These are phyloP conservation scores for Helobdella robusta DNA, from an alignment of 2,888 invertebrate species.

Conservation along the genomic window DNA sequence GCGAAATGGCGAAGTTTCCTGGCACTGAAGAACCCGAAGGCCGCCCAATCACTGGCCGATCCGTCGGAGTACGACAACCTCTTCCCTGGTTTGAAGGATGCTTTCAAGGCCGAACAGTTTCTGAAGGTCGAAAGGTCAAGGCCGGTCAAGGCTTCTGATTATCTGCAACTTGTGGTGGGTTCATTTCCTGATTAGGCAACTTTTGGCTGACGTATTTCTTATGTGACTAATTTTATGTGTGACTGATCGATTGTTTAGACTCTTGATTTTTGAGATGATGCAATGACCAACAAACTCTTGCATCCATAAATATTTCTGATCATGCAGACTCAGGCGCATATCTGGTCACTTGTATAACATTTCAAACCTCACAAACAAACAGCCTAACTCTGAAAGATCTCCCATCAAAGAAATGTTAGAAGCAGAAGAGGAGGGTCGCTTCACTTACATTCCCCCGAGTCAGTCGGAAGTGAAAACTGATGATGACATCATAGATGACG, in stretches of 20 bases:
- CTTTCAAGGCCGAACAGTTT: slow-evolving; percentile 62
- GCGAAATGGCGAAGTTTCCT: slow-evolving; percentile 76
- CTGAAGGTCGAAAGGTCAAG: slow-evolving; percentile 40
- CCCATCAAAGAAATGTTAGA: slow-evolving; percentile 63
- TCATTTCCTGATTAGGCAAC: no score
- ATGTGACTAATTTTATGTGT: no score
- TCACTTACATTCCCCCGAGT: slow-evolving; percentile 46
- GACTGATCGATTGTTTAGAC: neutral
- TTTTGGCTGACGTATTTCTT: no score
- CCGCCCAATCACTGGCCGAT: slow-evolving; percentile 86
- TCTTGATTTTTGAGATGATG: no score
- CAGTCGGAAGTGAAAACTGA: slow-evolving; percentile 18
- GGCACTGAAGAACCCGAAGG: slow-evolving; percentile 71
- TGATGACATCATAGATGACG: slow-evolving; percentile 2
- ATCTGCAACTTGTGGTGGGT: slow-evolving; percentile 49
- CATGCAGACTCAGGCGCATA: neutral
- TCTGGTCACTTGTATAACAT: neutral
- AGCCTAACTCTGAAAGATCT: slow-evolving; percentile 57
- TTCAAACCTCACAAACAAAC: slow-evolving; percentile 32
- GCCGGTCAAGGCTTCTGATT: slow-evolving; percentile 56
- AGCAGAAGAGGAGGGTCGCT: slow-evolving; percentile 55
- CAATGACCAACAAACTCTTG: no score
- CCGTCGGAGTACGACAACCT: slow-evolving; percentile 90
- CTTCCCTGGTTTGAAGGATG: slow-evolving; percentile 72
- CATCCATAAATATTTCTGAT: no score